Conservation (phyloP, 2,797 vertebrate species). For the Notoglanidium macrostoma region DNA sequence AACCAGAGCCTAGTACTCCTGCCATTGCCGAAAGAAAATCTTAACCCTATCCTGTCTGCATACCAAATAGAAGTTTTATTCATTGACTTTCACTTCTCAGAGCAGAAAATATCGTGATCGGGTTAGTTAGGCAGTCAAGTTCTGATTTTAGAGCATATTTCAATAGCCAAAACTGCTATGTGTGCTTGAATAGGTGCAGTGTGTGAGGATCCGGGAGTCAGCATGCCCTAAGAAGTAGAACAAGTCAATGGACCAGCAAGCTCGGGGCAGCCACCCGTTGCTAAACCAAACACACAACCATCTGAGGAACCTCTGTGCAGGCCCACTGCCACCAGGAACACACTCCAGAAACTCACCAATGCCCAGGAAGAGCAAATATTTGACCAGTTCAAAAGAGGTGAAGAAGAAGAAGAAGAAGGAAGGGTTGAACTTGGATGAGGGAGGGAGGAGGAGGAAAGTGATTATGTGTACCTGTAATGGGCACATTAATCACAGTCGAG, state of each 20-base stretch:
- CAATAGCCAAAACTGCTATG: background rate
- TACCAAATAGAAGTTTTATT: background rate
- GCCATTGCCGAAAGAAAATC: conserved; percentile 72
- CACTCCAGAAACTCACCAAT: conserved; percentile 66
- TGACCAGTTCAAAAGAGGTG: conserved; percentile 63
- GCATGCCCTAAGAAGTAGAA: conserved; percentile 59
- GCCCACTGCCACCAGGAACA: conserved; percentile 64
- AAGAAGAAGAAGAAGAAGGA: conserved; percentile 20
- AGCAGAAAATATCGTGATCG: background rate
- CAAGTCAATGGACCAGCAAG: conserved; percentile 57
- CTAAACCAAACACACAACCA: conserved; percentile 70
- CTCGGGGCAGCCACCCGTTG: conserved; percentile 57
- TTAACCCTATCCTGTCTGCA: conserved; percentile 71
- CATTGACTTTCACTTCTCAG: background rate
- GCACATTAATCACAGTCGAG: conserved; percentile 32
- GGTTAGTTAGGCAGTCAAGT: background rate
- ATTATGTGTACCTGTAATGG: conserved; percentile 16
- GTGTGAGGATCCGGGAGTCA: conserved; percentile 61
- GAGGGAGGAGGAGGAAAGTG: conserved; percentile 28
- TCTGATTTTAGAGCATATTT: background rate
- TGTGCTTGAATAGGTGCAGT: conserved; percentile 69
- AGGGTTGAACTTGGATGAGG: conserved; percentile 52
- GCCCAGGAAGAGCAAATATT: conserved; percentile 74
- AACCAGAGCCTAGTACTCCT: conserved; percentile 72
- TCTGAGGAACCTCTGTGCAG: conserved; percentile 69